Evolutionary conservation across 2,113 vertebrate genomes (phyloP).

Genomic region (Garra rufa): DNA sequence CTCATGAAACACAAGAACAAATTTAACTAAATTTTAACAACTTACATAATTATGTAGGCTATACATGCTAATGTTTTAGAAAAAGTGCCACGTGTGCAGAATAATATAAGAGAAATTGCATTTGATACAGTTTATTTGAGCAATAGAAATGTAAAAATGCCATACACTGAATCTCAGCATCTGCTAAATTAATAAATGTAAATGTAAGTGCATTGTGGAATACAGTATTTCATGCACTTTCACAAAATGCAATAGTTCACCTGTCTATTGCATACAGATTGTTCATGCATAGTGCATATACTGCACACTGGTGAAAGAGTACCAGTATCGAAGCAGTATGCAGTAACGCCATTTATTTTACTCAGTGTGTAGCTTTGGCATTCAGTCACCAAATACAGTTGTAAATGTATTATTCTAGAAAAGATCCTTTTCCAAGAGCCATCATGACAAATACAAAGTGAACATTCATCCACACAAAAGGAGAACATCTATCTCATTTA

Average conservation of each 20-base stretch:
- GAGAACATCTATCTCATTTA: neutral
- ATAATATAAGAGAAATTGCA: too few species aligned
- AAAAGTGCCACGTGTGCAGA: too few species aligned
- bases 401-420: neutral
- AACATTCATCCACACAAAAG: neutral
- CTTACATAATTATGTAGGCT: too few species aligned
- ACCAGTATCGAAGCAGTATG: neutral
- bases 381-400: neutral
- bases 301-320: neutral
- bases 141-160: neutral
- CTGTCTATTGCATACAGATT: too few species aligned
- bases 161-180: neutral
- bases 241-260: neutral
- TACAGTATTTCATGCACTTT: neutral
- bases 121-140: neutral
- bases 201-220: neutral
- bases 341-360: neutral
- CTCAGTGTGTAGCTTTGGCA: neutral
- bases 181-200: neutral
- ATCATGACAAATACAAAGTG: neutral
- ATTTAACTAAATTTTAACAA: neutral
- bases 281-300: neutral
- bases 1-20: neutral
- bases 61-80: too few species aligned
- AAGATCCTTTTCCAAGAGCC: neutral